phyloP scores from a whole-genome alignment of 1,140 invertebrate genomes.

The Campoletis sonorensis region DNA sequence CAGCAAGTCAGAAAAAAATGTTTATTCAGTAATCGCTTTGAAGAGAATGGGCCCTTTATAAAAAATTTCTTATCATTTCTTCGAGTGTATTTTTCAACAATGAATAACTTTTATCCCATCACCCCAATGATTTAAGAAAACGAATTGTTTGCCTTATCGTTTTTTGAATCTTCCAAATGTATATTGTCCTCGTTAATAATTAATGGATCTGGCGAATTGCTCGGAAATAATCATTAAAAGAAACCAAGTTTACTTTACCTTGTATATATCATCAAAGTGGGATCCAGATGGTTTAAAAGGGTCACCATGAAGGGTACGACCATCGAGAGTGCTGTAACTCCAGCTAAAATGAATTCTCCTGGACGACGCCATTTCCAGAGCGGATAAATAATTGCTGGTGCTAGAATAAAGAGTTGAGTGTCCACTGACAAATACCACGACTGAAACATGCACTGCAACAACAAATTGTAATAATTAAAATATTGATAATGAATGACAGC shows the following conservation, averaged over 20 bases:
- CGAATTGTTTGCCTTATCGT: no score
- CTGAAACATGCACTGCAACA: slow-evolving; percentile 90
- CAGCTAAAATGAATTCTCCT: slow-evolving; percentile 78
- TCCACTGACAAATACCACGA: slow-evolving; percentile 94
- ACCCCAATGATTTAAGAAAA: no score
- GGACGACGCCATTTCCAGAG: slow-evolving; percentile 81
- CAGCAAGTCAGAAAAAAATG: no score
- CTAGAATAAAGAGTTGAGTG: slow-evolving; percentile 89
- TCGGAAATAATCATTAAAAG: not conserved
- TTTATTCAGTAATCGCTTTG: no score
- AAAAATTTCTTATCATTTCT: no score
- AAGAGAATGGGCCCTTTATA: no score
- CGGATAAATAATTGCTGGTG: slow-evolving; percentile 85
- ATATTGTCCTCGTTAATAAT: not conserved
- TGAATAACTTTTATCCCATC: no score
- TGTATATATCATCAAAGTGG: slow-evolving; percentile 81
- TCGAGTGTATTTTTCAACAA: no score
- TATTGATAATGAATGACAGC: no score
- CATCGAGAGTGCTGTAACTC: slow-evolving; percentile 77
- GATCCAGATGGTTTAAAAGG: slow-evolving; percentile 79
- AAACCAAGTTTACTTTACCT: slow-evolving; percentile 76
- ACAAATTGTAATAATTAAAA: slow-evolving; percentile 10
- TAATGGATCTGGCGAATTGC: no score
- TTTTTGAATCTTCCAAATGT: no score
- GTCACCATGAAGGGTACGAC: slow-evolving; percentile 81